Conservation (phyloP, 2,797 vertebrate species). For the Vespertilio murinus region DNA sequence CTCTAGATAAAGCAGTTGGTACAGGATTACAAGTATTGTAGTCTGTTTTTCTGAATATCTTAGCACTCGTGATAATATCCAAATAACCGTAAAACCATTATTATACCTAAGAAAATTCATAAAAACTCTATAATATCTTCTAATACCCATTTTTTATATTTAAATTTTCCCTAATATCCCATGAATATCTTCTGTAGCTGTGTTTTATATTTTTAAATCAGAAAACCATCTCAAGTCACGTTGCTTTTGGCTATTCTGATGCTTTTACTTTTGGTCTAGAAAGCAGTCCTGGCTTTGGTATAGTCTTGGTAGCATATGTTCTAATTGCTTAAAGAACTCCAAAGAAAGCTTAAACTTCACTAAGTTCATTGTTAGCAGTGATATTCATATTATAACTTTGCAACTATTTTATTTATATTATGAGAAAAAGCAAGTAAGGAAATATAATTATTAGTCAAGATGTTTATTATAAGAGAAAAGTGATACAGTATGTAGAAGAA, state of each 20-base stretch:
- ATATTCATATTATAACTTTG: background rate
- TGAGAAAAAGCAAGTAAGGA: background rate
- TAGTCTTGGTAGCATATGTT: background rate
- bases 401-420: background rate
- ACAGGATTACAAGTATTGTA: background rate
- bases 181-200: background rate
- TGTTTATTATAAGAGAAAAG: constrained; percentile 36
- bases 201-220: background rate
- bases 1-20: background rate
- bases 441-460: background rate
- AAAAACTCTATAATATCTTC: background rate
- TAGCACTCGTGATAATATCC: background rate
- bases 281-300: background rate
- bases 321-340: background rate
- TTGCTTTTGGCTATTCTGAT: background rate
- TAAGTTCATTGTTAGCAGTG: background rate
- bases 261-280: background rate
- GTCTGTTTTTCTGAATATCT: constrained; percentile 18
- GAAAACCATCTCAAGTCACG: background rate
- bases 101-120: background rate
- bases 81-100: background rate
- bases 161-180: background rate
- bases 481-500: background rate
- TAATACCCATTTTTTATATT: background rate
- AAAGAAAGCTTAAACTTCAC: background rate